Base-by-base conservation (phyloP, 2,888 invertebrate genomes). In the Liopterus haemorrhoidalis region DNA sequence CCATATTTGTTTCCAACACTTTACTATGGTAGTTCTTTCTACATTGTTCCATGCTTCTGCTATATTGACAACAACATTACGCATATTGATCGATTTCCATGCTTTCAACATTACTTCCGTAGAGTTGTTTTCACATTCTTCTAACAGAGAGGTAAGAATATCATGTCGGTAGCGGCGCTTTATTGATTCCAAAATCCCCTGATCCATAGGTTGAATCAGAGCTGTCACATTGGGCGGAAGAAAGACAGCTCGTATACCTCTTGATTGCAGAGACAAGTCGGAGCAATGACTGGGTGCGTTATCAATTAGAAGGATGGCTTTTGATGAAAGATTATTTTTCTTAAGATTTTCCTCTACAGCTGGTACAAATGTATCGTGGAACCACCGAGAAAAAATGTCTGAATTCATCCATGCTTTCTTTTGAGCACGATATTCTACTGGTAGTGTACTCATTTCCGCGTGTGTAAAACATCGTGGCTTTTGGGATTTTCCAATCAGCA, bases 401-500 rank as follows among this genome's bases (percentile, higher is more conserved):
- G 37, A 28, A 37, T 37, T 38, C 25, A 38, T 27, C 24, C 38
- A 0, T 11, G 53, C 49, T 22, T 46, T 54, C 15, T 36, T 51
- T 32, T 55, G 54, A 30, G 47, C 43, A 20, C 46, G 37, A 43
- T 56, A 57, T 41, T 27, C 51, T 14, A 53, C 50, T 19, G 51
- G 55, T 15, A 57, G 40, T 24, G 50, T 15, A 41, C 36, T 48
- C 20, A 40, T 41, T 9, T 48, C 42, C 6, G 53, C 54, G 19
- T 51, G 48, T 18, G 54, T 55, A n/a, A 57, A 36, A 2, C 54
- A 49, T 39, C 54, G 32, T 12, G 53, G 53, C 25, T 45, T 50
- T 14, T 31, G 38, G 22, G 49, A 52, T 42, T 54, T 54, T 19
- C 54, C 53, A 32, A 56, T 54, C 3, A 46, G 25, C 37, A 48